Evolutionary conservation across 2,888 invertebrate species (phyloP).

Genomic region (Cataglyphis altisquamis): DNA sequence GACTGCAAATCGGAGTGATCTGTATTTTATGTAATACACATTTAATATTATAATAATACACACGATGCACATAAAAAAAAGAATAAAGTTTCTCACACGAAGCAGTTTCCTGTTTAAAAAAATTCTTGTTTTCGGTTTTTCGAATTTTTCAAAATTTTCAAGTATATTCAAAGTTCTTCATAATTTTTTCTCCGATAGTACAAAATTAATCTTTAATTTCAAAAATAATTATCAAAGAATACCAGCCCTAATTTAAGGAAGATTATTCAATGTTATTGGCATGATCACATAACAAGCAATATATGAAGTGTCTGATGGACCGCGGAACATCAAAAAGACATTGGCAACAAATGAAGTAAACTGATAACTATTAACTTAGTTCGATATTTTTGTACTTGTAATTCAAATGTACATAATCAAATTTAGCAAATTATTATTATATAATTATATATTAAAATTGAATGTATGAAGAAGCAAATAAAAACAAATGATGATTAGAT

Average conservation of each 20-base stretch:
- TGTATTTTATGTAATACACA: background rate
- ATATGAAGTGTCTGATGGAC: slow-evolving; percentile 4
- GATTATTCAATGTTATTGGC: slow-evolving; percentile 40
- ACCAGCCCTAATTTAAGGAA: slow-evolving; percentile 6
- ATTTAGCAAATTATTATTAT: background rate
- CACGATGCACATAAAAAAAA: background rate
- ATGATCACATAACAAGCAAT: slow-evolving; percentile 29
- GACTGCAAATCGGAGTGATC: background rate
- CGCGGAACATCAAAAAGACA: slow-evolving; percentile 44
- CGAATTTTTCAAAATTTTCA: slow-evolving; percentile 1
- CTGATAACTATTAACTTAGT: slow-evolving; percentile 10
- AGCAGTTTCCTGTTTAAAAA: background rate
- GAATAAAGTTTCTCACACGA: background rate
- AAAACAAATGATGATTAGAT: slow-evolving; percentile 7
- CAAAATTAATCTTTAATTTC: background rate
- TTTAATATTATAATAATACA: no score
- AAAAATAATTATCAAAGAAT: background rate
- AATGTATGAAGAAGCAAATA: background rate
- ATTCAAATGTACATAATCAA: background rate
- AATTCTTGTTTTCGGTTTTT: background rate
- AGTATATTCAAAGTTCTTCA: background rate
- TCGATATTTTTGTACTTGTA: background rate
- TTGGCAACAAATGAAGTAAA: slow-evolving; percentile 15
- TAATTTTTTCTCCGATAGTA: background rate
- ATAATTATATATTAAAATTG: background rate